Percentiles rank a stretch among this genome's conserved stretches.
phyloP scores from a whole-genome alignment of 2,797 vertebrate species.

The Emydoidea blandingii region DNA sequence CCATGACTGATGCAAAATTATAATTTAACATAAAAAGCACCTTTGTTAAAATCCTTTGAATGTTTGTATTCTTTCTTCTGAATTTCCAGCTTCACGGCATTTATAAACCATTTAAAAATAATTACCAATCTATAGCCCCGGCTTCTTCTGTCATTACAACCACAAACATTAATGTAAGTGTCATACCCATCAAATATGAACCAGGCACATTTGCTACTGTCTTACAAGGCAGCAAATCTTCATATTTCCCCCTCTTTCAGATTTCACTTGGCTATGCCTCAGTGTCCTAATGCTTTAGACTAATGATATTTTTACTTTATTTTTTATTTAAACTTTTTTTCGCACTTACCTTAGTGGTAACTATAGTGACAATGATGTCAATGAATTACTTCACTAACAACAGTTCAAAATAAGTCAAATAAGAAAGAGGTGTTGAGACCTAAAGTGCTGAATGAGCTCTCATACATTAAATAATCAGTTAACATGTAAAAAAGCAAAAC shows the following conservation, averaged over 20 bases:
- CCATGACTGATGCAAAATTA: neutral
- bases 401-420: slow-evolving; percentile 41
- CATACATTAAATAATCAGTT: neutral
- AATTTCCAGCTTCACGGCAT: slow-evolving; percentile 10
- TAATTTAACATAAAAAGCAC: neutral
- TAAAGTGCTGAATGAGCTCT: neutral
- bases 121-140: neutral
- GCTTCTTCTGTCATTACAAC: neutral
- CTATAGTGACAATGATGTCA: slow-evolving; percentile 58
- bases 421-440: neutral
- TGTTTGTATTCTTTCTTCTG: neutral
- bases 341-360: slow-evolving; percentile 44
- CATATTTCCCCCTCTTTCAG: neutral
- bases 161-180: neutral
- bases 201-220: neutral
- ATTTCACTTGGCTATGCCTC: neutral
- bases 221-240: neutral
- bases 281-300: neutral
- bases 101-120: slow-evolving; percentile 38
- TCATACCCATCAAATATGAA: neutral
- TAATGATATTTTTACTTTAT: slow-evolving; percentile 36
- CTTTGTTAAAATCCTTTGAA: neutral
- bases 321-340: slow-evolving; percentile 24
- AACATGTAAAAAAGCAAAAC: neutral
- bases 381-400: neutral